Evolutionary conservation across 2,888 invertebrate genomes (phyloP), one percentile per base, ranked within the genome.

Genomic region (Colletes collaris): DNA sequence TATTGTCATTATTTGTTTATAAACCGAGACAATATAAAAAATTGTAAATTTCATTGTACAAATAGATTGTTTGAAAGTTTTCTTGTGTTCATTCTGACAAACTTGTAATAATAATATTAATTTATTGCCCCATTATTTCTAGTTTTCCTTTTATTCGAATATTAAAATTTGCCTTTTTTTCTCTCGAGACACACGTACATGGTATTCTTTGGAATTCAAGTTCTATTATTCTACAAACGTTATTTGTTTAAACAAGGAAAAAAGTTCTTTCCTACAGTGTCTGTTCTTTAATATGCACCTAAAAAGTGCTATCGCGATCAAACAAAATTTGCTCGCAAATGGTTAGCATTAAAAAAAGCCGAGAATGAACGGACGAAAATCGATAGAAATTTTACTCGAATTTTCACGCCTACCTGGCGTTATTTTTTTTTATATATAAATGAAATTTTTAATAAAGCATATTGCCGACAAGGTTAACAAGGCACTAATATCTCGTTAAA

Each of bases 271-370:
- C 69, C 52, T 58, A 50, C 66, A 46, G 58, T 66, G 64, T 53
- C 53, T 59, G 53, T 80, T 81, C 81, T 81, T 75, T 75, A 75
- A 75, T 81, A 70, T 79, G 65, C 62, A 80, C 73, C 65, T 79
- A 73, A 79, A 71, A 79, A 62, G 69, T 65, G 56, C 16, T 58
- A 69, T 79, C 65, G 35, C 65, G 53, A 37, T 62, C 56, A 58
- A 65, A 63, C 68, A 66, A 70, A 74, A 70, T 67, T 66, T 49
- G 53, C 56, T 66, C 52, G 27, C 46, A 50, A 80, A 70, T 53
- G 66, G 46, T 27, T 63, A 58, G 53, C 58, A 66, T 49, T 53
- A 62, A 35, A 66, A 80, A 80, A 75, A 66, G 19, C 53, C 44
- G 44, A 58, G 49, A 66, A 74, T 49, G 58, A 70, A 56, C 58